A percentile compares a stretch with the other conserved stretches of the same genome.
Conservation (phyloP, 2,113 vertebrate genomes). For the Sciurus niger region DNA sequence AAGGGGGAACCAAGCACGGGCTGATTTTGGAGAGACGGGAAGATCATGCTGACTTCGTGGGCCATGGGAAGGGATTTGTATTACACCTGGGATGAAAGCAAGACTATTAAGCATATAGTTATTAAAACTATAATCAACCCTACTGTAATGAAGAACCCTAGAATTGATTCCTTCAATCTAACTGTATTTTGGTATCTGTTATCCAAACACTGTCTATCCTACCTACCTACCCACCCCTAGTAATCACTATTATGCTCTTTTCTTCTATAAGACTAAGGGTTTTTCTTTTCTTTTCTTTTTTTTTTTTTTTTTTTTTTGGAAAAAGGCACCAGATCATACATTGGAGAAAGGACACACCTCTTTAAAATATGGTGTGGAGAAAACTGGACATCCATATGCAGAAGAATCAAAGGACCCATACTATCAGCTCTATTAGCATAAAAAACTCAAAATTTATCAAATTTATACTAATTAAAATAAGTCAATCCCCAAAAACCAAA, state of each 20-base stretch:
- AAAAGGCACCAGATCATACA: background rate
- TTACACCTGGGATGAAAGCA: background rate
- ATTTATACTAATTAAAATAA: no score
- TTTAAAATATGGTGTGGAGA: background rate
- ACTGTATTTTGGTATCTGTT: background rate
- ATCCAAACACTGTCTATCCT: background rate
- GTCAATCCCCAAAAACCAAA: no score
- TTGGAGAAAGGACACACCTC: background rate
- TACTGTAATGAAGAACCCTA: background rate
- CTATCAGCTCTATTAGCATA: background rate
- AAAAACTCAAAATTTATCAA: background rate
- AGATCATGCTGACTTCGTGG: background rate
- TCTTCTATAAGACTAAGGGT: background rate
- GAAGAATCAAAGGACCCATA: background rate
- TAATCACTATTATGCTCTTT: background rate
- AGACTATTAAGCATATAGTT: background rate
- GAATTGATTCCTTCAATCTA: background rate
- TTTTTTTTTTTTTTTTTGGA: no score
- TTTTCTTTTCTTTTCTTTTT: background rate
- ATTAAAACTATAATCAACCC: background rate
- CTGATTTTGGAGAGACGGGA: background rate
- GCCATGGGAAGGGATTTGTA: no score
- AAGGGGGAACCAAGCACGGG: background rate
- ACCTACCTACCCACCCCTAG: background rate
- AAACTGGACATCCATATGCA: background rate